These are phyloP conservation scores for Nycticebus coucang DNA, from an alignment of 2,113 vertebrate species.

Conservation along the genomic window DNA sequence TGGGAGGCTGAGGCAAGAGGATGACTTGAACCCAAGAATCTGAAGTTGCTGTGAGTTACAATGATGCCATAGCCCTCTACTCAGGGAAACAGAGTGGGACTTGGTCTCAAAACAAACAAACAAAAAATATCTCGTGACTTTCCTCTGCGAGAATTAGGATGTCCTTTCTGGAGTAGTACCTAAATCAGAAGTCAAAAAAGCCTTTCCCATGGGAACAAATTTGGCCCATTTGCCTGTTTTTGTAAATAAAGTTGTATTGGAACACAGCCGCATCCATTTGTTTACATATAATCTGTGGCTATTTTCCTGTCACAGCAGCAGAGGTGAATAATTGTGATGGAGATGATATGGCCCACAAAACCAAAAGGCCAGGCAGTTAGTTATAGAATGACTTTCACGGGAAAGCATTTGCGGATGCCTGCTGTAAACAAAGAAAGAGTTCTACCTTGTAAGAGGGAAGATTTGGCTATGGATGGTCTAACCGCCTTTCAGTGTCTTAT, in stretches of 20 bases:
- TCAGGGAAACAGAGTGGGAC: no score
- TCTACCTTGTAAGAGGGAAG: not conserved
- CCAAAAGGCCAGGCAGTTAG: not conserved
- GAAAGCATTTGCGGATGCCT: not conserved
- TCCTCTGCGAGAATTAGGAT: not conserved
- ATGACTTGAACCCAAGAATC: no score
- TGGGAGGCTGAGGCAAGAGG: no score
- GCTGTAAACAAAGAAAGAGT: not conserved
- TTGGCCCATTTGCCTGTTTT: not conserved
- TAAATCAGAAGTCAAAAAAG: not conserved
- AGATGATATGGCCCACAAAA: not conserved
- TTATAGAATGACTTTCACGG: no score
- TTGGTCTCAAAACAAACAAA: no score
- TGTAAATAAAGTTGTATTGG: constrained; percentile 30
- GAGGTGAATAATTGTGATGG: not conserved
- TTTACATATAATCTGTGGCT: not conserved
- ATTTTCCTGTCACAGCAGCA: not conserved
- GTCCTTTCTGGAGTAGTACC: not conserved
- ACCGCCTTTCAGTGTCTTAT: not conserved
- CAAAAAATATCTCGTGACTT: not conserved
- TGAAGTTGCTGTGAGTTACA: no score
- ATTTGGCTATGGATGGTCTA: not conserved
- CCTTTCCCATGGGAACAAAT: not conserved
- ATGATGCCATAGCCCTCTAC: no score
- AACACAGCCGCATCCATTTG: not conserved